Evolutionary conservation across 2,888 invertebrate genomes (phyloP).

Genomic region (Thymelicus lineola): DNA sequence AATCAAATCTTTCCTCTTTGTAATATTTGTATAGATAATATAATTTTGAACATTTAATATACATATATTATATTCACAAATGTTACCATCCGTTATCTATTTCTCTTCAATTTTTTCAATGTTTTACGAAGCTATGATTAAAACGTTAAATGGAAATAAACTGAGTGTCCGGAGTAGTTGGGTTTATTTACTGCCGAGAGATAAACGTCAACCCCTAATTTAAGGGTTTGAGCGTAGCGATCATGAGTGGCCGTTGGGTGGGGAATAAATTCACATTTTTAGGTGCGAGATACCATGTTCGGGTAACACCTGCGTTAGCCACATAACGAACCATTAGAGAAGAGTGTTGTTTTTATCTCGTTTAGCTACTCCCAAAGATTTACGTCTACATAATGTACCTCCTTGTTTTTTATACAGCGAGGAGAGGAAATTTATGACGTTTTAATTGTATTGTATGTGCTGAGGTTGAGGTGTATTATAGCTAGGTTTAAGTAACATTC

Average conservation of each 20-base stretch:
- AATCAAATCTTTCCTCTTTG: no score
- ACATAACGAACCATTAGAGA: conserved; percentile 68
- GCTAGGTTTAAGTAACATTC: neutral
- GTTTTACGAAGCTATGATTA: conserved; percentile 16
- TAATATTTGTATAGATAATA: no score
- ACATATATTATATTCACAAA: no score
- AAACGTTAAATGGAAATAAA: conserved; percentile 36
- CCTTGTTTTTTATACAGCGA: conserved; percentile 18
- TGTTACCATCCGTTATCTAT: neutral
- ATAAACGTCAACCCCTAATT: conserved; percentile 82
- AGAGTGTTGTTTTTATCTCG: conserved; percentile 52
- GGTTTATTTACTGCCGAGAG: conserved; percentile 77
- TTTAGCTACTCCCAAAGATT: conserved; percentile 50
- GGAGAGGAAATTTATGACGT: conserved; percentile 9
- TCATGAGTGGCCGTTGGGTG: conserved; percentile 76
- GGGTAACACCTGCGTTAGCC: conserved; percentile 69
- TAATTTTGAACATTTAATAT: no score
- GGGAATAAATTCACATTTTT: conserved; percentile 82
- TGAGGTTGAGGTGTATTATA: neutral
- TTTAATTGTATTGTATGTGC: neutral
- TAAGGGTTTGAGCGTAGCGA: conserved; percentile 79
- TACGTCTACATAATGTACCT: conserved; percentile 35
- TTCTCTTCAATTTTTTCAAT: neutral
- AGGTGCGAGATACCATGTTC: conserved; percentile 63
- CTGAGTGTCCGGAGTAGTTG: conserved; percentile 29